Evolutionary conservation across 2,113 vertebrate genomes (phyloP).

Genomic region (Narcine bancroftii): DNA sequence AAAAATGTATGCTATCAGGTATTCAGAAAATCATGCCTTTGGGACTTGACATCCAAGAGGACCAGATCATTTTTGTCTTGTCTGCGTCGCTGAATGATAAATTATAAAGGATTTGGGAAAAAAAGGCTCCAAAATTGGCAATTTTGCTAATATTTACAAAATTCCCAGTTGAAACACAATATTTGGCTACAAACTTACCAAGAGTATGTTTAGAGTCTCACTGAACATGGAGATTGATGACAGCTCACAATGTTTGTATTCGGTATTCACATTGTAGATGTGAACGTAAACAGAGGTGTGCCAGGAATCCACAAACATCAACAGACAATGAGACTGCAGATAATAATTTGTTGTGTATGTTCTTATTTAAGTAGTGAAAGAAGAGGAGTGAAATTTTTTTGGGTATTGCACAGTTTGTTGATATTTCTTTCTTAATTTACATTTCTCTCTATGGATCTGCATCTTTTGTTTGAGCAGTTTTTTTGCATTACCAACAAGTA

Average conservation of each 20-base stretch:
- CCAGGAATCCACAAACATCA: neutral
- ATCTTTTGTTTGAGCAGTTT: too few relatives aligned
- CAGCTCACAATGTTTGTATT: neutral
- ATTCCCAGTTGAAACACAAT: neutral
- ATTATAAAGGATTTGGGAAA: neutral
- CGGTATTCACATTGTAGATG: too few relatives aligned
- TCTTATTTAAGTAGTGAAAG: neutral
- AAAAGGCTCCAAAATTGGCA: neutral
- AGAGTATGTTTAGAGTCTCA: neutral
- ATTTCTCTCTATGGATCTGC: too few relatives aligned
- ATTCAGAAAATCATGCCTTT: neutral
- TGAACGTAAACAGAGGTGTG: neutral
- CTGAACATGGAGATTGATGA: neutral
- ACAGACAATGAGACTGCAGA: neutral
- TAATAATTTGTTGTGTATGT: too few relatives aligned
- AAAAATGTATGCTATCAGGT: too few relatives aligned
- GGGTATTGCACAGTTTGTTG: too few relatives aligned
- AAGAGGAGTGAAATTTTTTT: neutral
- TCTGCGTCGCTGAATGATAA: neutral
- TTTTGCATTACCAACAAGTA: too few relatives aligned
- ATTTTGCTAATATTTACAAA: constrained; percentile 4
- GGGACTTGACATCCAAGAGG: neutral
- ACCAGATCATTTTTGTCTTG: neutral
- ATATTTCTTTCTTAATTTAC: too few relatives aligned
- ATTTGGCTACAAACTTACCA: neutral